Evolutionary conservation across 1,140 invertebrate species (phyloP).

Genomic region (Sitophilus oryzae): DNA sequence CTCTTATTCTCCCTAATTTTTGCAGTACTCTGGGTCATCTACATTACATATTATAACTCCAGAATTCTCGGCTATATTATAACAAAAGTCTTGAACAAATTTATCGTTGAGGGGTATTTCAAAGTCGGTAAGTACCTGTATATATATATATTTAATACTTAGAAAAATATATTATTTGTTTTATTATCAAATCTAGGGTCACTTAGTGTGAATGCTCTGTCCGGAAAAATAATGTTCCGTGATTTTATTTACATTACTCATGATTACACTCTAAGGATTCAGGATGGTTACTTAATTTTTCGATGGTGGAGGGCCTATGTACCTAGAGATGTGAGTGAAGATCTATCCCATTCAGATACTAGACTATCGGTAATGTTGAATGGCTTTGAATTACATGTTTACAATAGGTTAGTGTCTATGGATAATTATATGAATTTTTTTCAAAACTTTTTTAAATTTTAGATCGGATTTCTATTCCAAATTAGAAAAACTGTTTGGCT

Average conservation of each 20-base stretch:
- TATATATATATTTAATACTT: slow-evolving; percentile 18
- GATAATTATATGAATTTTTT: neutral
- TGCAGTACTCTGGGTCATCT: slow-evolving; percentile 83
- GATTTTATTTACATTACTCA: slow-evolving; percentile 92
- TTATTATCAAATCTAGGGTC: no score
- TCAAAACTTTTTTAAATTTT: neutral
- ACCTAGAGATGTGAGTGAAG: slow-evolving; percentile 90
- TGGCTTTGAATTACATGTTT: slow-evolving; percentile 93
- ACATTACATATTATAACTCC: slow-evolving; percentile 94
- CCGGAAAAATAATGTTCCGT: slow-evolving; percentile 98
- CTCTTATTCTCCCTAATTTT: slow-evolving; percentile 74
- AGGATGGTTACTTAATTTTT: slow-evolving; percentile 97
- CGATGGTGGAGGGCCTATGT: slow-evolving; percentile 95
- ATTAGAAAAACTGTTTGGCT: slow-evolving; percentile 84
- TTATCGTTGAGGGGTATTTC: slow-evolving; percentile 78
- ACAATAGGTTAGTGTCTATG: slow-evolving; percentile 64
- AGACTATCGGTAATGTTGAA: slow-evolving; percentile 90
- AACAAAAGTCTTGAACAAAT: slow-evolving; percentile 82
- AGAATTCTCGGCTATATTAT: slow-evolving; percentile 84
- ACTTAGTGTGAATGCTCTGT: slow-evolving; percentile 87
- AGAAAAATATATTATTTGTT: slow-evolving; percentile 27
- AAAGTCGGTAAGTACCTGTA: slow-evolving; percentile 70
- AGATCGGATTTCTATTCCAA: slow-evolving; percentile 79
- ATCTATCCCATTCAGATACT: slow-evolving; percentile 89
- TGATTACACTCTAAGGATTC: slow-evolving; percentile 87